Evolutionary conservation across 1,140 invertebrate species (phyloP).

Genomic region (Brachionus paranguensis): DNA sequence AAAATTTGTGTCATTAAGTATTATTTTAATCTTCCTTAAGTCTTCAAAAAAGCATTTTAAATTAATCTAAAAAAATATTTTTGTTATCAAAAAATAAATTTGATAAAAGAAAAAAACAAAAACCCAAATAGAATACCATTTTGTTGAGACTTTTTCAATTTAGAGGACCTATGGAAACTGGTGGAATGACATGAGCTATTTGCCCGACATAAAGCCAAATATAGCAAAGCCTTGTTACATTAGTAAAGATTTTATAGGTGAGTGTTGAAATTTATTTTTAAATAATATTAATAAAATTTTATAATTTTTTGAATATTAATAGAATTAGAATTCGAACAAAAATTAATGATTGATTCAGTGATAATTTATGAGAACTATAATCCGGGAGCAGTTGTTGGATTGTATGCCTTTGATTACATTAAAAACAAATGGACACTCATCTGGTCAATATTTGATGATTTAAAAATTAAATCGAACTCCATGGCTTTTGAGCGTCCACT

Average conservation of each 20-base stretch:
- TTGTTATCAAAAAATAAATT: no score
- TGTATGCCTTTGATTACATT: conserved; percentile 63
- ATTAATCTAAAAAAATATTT: no score
- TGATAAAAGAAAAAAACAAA: no score
- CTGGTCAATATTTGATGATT: conserved; percentile 67
- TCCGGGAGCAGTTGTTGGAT: conserved; percentile 74
- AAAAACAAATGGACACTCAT: conserved; percentile 64
- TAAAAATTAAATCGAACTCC: conserved; percentile 61
- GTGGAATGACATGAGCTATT: conserved; percentile 73
- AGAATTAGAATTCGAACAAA: conserved; percentile 63
- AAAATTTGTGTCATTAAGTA: no score
- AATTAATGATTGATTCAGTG: conserved; percentile 69
- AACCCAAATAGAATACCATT: no score
- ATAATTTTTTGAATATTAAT: neutral
- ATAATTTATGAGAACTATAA: conserved; percentile 82
- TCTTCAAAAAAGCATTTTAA: no score
- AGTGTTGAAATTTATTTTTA: neutral
- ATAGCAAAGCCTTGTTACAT: conserved; percentile 64
- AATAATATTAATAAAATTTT: no score
- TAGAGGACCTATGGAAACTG: conserved; percentile 81
- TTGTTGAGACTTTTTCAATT: neutral
- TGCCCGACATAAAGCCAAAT: conserved; percentile 62
- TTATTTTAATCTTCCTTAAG: no score
- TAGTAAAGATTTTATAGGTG: conserved; percentile 79
- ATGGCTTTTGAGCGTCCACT: conserved; percentile 45